Conservation (phyloP, 64 coral and sea anemone species). For the Astreopora myriophthalma region DNA sequence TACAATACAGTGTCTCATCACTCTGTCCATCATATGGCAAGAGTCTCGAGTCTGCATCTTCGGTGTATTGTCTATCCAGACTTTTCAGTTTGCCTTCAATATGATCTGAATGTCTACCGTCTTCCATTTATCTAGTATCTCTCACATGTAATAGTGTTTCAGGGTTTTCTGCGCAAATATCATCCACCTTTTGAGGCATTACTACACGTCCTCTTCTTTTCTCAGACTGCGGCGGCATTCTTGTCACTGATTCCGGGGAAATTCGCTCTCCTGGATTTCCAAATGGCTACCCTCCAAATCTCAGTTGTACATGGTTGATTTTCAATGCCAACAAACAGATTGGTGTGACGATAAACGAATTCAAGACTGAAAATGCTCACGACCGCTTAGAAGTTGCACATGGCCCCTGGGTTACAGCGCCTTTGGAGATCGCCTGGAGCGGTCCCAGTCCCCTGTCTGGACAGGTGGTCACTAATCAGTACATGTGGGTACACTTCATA, state of each 20-base stretch:
- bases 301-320: constrained; percentile 92
- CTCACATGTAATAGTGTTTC: too few species aligned
- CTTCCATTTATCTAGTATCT: too few species aligned
- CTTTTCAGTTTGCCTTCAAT: too few species aligned
- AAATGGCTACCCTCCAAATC: constrained; percentile 75
- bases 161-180: too few species aligned
- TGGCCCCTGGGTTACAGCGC: constrained; percentile 83
- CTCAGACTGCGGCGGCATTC: constrained; percentile 93
- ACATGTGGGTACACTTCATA: constrained; percentile 94
- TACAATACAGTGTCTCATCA: too few species aligned
- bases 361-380: constrained; percentile 89
- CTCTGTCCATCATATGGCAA: too few species aligned
- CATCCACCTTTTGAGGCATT: background rate
- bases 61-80: too few species aligned
- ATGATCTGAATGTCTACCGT: too few species aligned
- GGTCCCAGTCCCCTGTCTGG: constrained; percentile 84
- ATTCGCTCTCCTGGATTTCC: constrained; percentile 88
- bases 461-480: constrained; percentile 72
- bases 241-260: constrained; percentile 54
- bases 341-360: constrained; percentile 70
- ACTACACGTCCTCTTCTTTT: background rate
- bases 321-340: constrained; percentile 76
- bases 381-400: constrained; percentile 84
- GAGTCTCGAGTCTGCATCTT: too few species aligned
- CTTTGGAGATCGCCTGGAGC: constrained; percentile 83